phyloP scores from a whole-genome alignment of 1,140 invertebrate genomes.

The Thaumetopoea pityocampa region DNA sequence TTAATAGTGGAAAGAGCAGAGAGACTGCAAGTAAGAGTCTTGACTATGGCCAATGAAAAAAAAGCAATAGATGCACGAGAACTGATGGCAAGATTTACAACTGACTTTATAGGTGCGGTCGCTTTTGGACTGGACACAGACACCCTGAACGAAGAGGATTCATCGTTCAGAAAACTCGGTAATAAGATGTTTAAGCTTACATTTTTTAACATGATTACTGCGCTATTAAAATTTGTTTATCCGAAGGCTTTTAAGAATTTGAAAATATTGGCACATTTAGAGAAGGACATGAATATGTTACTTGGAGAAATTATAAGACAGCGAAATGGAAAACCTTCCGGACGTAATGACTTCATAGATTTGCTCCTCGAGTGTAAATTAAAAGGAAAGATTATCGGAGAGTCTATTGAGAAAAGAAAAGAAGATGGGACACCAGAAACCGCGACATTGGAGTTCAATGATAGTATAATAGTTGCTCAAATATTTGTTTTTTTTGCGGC shows the following conservation, averaged over 20 bases:
- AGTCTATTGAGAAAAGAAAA: slow-evolving; percentile 58
- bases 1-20: slow-evolving; percentile 53
- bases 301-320: slow-evolving; percentile 24
- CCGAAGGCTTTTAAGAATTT: slow-evolving; percentile 29
- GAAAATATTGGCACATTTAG: slow-evolving; percentile 17
- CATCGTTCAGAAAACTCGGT: slow-evolving; percentile 50
- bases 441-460: slow-evolving; percentile 28
- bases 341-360: slow-evolving; percentile 75
- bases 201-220: slow-evolving; percentile 11
- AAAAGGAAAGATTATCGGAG: slow-evolving; percentile 38
- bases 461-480: slow-evolving; percentile 63
- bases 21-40: slow-evolving; percentile 35
- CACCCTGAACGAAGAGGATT: slow-evolving; percentile 52
- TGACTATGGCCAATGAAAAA: slow-evolving; percentile 18
- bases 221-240: slow-evolving; percentile 29
- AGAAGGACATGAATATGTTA: slow-evolving; percentile 20
- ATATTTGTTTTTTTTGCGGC: slow-evolving; percentile 77
- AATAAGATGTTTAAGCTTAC: slow-evolving; percentile 43
- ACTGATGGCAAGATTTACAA: slow-evolving; percentile 63
- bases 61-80: slow-evolving; percentile 57
- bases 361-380: slow-evolving; percentile 72
- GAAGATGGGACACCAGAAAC: slow-evolving; percentile 22
- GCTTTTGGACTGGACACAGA: slow-evolving; percentile 60
- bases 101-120: slow-evolving; percentile 73
- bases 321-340: slow-evolving; percentile 31